phyloP scores from a whole-genome alignment of 1,140 invertebrate species.

The Aporrectodea caliginosa region DNA sequence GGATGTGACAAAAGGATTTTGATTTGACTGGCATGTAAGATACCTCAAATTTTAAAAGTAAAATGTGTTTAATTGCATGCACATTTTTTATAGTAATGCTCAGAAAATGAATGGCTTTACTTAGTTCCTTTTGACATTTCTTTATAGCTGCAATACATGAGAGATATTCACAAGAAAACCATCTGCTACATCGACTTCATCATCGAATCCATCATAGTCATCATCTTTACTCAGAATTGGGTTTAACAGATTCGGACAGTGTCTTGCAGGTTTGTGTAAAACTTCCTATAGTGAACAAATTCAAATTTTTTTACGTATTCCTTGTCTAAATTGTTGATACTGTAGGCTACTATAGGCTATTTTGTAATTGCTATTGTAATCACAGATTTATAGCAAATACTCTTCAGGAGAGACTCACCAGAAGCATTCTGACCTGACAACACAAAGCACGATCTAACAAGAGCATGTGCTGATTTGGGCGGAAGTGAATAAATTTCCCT shows the following conservation, averaged over 20 bases:
- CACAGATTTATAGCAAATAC: too few species aligned
- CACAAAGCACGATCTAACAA: too few species aligned
- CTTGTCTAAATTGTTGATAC: too few species aligned
- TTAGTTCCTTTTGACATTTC: background rate
- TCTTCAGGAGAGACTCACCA: too few species aligned
- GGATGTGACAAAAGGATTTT: too few species aligned
- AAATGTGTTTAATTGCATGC: background rate
- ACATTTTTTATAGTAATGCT: background rate
- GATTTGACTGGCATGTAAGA: too few species aligned
- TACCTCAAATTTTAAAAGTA: background rate
- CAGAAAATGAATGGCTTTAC: background rate
- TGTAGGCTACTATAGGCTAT: too few species aligned
- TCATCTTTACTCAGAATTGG: slow-evolving; percentile 49
- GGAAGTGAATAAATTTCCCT: too few species aligned
- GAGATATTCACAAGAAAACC: background rate
- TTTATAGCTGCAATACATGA: background rate
- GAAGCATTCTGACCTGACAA: too few species aligned
- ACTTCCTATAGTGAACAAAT: background rate
- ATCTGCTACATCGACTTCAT: slow-evolving; percentile 9
- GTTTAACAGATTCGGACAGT: slow-evolving; percentile 53
- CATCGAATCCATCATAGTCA: slow-evolving; percentile 35
- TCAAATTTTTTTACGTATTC: too few species aligned
- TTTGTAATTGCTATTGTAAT: too few species aligned
- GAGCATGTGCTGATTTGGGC: too few species aligned
- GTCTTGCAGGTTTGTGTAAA: slow-evolving; percentile 46